These are phyloP conservation scores for Ochropleura plecta DNA, from an alignment of 2,888 invertebrate species.

Conservation along the genomic window DNA sequence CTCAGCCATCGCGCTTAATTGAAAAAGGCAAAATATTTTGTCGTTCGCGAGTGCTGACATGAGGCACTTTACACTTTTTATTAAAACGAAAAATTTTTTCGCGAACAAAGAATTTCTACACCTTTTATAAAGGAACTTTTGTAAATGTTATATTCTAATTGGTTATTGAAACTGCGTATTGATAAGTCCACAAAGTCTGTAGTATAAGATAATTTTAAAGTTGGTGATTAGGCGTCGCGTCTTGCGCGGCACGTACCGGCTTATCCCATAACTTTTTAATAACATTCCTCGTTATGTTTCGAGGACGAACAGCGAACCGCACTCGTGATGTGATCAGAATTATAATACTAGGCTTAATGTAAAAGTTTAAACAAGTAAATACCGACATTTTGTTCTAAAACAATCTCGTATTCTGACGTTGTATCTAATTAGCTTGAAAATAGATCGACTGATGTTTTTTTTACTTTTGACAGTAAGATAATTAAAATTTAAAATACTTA, in stretches of 20 bases:
- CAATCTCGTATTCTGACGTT: slow-evolving; percentile 49
- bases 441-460: slow-evolving; percentile 15
- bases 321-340: slow-evolving; percentile 85
- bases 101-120: slow-evolving; percentile 12
- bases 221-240: slow-evolving; percentile 83
- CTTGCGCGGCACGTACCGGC: slow-evolving; percentile 80
- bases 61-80: slow-evolving; percentile 63
- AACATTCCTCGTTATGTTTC: slow-evolving; percentile 86
- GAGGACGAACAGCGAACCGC: slow-evolving; percentile 82
- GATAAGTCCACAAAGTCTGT: slow-evolving; percentile 70
- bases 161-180: slow-evolving; percentile 51
- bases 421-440: slow-evolving; percentile 39
- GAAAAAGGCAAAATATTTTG: slow-evolving; percentile 83
- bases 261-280: slow-evolving; percentile 90
- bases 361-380: slow-evolving; percentile 80
- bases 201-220: slow-evolving; percentile 86
- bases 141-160: slow-evolving; percentile 46
- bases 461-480: not conserved
- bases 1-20: slow-evolving; percentile 82
- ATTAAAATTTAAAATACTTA: too few relatives aligned
- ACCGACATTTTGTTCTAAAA: slow-evolving; percentile 55
- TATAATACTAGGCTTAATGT: slow-evolving; percentile 79
- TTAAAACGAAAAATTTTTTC: slow-evolving; percentile 51
- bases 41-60: slow-evolving; percentile 68
- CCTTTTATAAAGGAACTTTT: not conserved